phyloP scores from a whole-genome alignment of 1,140 invertebrate genomes.

The Augochlora pura region DNA sequence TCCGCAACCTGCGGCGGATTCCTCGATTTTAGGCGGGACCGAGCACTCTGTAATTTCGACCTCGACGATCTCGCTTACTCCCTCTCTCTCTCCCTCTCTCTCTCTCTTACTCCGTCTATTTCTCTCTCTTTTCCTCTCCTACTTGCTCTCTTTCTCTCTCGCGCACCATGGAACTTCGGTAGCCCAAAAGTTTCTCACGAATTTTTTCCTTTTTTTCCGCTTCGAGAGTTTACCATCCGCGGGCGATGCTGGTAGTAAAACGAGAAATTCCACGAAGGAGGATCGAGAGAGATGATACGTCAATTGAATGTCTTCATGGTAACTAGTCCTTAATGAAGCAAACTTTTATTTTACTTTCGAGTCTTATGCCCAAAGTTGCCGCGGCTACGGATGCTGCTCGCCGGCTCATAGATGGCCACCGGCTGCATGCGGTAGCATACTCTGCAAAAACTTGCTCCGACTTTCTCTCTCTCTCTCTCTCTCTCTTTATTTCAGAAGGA shows the following conservation, averaged over 20 bases:
- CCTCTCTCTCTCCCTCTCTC: neutral
- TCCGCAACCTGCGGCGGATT: slow-evolving; percentile 27
- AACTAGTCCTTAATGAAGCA: slow-evolving; percentile 65
- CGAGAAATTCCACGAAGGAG: slow-evolving; percentile 30
- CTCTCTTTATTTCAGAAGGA: too few species aligned
- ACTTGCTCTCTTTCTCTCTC: neutral
- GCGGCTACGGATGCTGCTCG: neutral
- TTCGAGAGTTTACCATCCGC: slow-evolving; percentile 53
- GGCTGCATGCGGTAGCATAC: slow-evolving; percentile 30
- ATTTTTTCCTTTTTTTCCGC: neutral
- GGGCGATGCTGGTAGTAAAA: slow-evolving; percentile 57
- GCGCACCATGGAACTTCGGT: slow-evolving; percentile 26
- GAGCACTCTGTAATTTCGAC: slow-evolving; percentile 39
- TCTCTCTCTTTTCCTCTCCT: neutral
- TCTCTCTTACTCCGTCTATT: too few species aligned
- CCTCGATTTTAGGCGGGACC: slow-evolving; percentile 47
- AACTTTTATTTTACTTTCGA: slow-evolving; percentile 64
- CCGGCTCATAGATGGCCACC: slow-evolving; percentile 18
- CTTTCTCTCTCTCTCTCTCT: too few species aligned
- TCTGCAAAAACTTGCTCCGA: slow-evolving; percentile 16
- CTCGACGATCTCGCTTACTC: slow-evolving; percentile 3
- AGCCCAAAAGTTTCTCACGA: slow-evolving; percentile 40
- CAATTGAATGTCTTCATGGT: slow-evolving; percentile 63
- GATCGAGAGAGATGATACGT: slow-evolving; percentile 39
- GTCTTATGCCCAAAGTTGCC: slow-evolving; percentile 24